phyloP scores from a whole-genome alignment of 1,140 invertebrate genomes.

The Cepaea nemoralis region DNA sequence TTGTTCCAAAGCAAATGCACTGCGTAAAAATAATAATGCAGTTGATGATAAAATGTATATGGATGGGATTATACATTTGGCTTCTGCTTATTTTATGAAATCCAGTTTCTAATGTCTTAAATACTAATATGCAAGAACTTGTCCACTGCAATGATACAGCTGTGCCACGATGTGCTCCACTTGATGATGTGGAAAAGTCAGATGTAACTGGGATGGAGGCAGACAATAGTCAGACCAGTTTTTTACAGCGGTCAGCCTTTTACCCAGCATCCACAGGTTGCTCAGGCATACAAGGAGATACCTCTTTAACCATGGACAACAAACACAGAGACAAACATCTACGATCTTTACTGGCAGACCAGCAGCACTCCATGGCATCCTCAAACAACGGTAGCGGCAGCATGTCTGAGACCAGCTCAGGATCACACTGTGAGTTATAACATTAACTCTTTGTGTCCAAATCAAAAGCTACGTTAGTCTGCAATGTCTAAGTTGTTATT shows the following conservation, averaged over 20 bases:
- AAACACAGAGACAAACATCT: constrained; percentile 25
- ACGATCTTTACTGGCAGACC: constrained; percentile 18
- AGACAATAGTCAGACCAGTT: constrained; percentile 21
- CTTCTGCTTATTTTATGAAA: not conserved
- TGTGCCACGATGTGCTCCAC: too few relatives aligned
- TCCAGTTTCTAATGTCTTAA: not conserved
- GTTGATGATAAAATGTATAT: too few relatives aligned
- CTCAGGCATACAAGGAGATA: not conserved
- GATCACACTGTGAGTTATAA: constrained; percentile 5
- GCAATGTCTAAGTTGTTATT: too few relatives aligned
- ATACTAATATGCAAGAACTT: not conserved
- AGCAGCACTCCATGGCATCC: constrained; percentile 24
- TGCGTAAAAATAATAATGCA: too few relatives aligned
- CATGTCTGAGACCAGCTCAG: constrained; percentile 19
- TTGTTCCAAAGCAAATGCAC: too few relatives aligned
- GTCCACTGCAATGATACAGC: not conserved
- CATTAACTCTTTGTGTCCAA: too few relatives aligned
- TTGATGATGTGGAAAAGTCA: constrained; percentile 1
- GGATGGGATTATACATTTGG: not conserved
- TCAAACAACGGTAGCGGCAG: constrained; percentile 6
- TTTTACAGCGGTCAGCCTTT: constrained; percentile 19
- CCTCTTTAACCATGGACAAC: not conserved
- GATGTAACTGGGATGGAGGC: not conserved
- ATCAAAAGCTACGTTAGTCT: too few relatives aligned
- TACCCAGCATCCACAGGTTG: not conserved